Evolutionary conservation across 2,797 vertebrate species (phyloP).

Genomic region (Pristis pectinata): DNA sequence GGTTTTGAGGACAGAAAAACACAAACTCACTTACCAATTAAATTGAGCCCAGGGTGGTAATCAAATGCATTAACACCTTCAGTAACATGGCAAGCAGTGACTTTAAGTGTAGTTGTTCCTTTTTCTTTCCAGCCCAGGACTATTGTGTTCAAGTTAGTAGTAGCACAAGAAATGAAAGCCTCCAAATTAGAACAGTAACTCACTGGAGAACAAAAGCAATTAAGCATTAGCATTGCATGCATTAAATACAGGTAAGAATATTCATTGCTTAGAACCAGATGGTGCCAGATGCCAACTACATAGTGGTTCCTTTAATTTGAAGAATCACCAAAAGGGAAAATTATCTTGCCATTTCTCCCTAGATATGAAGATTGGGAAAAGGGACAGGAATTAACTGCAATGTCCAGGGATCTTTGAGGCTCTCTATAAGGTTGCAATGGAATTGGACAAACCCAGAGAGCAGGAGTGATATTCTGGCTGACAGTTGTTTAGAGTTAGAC

Average conservation of each 20-base stretch:
- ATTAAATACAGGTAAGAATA: not conserved
- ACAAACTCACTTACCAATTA: conserved; percentile 59
- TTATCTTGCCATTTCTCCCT: not conserved
- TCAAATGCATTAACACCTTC: conserved; percentile 65
- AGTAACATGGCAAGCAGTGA: conserved; percentile 54
- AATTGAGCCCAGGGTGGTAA: conserved; percentile 61
- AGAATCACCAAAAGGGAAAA: not conserved
- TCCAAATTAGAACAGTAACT: conserved; percentile 62
- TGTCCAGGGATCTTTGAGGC: not conserved
- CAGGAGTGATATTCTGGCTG: not conserved
- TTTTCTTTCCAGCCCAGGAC: conserved; percentile 64
- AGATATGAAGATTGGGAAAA: not conserved
- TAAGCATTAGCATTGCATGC: not conserved
- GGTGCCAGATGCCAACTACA: not conserved
- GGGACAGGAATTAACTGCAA: not conserved
- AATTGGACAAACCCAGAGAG: no score
- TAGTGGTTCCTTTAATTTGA: not conserved
- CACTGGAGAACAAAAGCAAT: conserved; percentile 47
- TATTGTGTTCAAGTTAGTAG: conserved; percentile 53
- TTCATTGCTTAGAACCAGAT: not conserved
- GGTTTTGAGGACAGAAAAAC: not conserved
- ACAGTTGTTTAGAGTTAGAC: not conserved
- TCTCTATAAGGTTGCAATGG: no score
- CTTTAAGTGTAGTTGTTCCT: conserved; percentile 51
- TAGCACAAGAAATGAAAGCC: conserved; percentile 66